These are phyloP conservation scores for Mirounga angustirostris DNA, from an alignment of 2,113 vertebrate species.

Conservation along the genomic window DNA sequence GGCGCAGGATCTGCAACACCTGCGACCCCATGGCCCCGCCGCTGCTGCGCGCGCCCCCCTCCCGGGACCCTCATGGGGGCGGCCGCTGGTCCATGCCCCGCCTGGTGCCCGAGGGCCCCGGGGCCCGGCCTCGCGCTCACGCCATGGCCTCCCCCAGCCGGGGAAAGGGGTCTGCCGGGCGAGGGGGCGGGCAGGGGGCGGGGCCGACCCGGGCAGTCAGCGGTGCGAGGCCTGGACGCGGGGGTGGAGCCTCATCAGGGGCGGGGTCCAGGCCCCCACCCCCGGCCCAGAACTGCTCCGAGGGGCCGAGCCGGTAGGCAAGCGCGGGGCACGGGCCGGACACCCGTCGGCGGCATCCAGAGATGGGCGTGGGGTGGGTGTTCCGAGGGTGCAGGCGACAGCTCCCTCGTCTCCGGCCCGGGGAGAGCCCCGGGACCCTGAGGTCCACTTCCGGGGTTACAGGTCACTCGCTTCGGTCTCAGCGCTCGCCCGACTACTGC, in stretches of 20 bases:
- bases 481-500: constrained; percentile 40
- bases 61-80: constrained; percentile 85
- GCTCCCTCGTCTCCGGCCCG: not conserved
- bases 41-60: constrained; percentile 75
- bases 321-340: constrained; percentile 59
- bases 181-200: constrained; percentile 65
- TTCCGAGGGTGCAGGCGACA: constrained; percentile 1
- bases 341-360: constrained; percentile 68
- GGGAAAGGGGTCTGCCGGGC: constrained; percentile 28
- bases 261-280: constrained; percentile 51
- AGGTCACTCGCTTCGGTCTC: constrained; percentile 65
- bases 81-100: constrained; percentile 81
- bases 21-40: constrained; percentile 88
- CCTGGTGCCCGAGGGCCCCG: constrained; percentile 75
- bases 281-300: constrained; percentile 42
- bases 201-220: constrained; percentile 60
- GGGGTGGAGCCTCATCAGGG: constrained; percentile 67
- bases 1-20: constrained; percentile 94
- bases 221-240: not conserved
- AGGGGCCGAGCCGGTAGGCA: not conserved
- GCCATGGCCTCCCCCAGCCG: constrained; percentile 72
- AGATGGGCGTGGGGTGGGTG: constrained; percentile 71
- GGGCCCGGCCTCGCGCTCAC: constrained; percentile 72
- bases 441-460: constrained; percentile 81
- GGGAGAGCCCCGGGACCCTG: constrained; percentile 28